Evolutionary conservation across 2,888 invertebrate genomes (phyloP), one percentile per base, ranked within the genome.

Genomic region (Acanthosoma haemorrhoidale): DNA sequence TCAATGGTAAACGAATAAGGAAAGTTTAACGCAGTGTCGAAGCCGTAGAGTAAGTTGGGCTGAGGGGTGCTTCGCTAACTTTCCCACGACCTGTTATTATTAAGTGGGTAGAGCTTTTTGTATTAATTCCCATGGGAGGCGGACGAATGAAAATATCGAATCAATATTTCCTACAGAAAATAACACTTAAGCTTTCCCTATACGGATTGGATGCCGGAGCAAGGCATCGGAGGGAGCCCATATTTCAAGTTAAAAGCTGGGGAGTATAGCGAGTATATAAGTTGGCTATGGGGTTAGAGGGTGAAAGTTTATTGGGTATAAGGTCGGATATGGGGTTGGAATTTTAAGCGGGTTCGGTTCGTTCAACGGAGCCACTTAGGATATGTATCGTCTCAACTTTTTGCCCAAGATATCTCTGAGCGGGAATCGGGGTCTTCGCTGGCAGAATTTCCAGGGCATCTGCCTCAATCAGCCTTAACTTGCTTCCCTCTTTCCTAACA

Each of bases 271-370:
- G 36, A 61, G 61, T 61, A 61, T 61, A 61, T 61, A 61, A 61
- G 38, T 61, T 61, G 61, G 61, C 21, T 61, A 61, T 61, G 36
- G 61, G 61, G 61, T 61, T 61, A 61, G 61, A 36, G 51, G 61
- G 61, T 61, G 61, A 61, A 61, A 61, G 34, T 61, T 41, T 61
- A 61, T 61, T 61, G 61, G 61, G 61, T 61, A 61, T 61, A 61
- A 61, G 61, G 36, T 21, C 21, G 61, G 61, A 34, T 61, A 61
- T 61, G 61, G 61, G 61, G 21, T 61, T 36, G 34, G 61, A 61
- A 61, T 61, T 61, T 61, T 61, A 61, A 61, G 61, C 31, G 59
- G 29, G 59, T 34, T 59, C 59, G 59, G 34, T n/a, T 4, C 61
- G 36, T 16, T 34, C 61, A 21, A 61, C 32, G 51, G 51, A 21